Conservation (phyloP, 2,888 invertebrate genomes). For the Leucophora obtusa region DNA sequence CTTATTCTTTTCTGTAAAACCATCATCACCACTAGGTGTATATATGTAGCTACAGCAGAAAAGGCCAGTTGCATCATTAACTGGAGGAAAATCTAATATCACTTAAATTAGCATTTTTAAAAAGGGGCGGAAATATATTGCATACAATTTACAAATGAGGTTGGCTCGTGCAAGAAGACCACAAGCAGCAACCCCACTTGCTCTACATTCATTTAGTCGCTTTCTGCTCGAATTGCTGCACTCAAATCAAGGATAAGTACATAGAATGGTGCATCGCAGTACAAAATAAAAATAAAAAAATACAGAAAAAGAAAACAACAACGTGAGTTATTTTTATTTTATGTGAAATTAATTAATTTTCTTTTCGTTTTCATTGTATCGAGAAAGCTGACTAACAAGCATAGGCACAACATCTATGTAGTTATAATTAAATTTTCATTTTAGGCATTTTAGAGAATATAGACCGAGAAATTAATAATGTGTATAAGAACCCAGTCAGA, state of each 20-base stretch:
- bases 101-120: conserved; percentile 66
- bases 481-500: too few species aligned
- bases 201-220: conserved; percentile 62
- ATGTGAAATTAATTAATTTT: conserved; percentile 66
- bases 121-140: conserved; percentile 38
- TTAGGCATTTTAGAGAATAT: conserved; percentile 30
- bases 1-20: conserved; percentile 12
- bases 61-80: conserved; percentile 64
- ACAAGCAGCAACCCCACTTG: conserved; percentile 53
- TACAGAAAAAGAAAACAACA: conserved; percentile 41
- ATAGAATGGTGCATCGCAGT: conserved; percentile 53
- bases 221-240: conserved; percentile 61
- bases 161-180: conserved; percentile 38
- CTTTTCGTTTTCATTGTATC: conserved; percentile 9
- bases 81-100: conserved; percentile 66
- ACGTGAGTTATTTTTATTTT: conserved; percentile 61
- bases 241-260: conserved; percentile 60
- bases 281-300: too few species aligned
- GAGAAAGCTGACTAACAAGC: conserved; percentile 23
- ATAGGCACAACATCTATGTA: conserved; percentile 12
- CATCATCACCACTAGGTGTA: conserved; percentile 25
- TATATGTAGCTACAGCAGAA: conserved; percentile 42
- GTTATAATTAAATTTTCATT: conserved; percentile 34
- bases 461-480: conserved; percentile 9
- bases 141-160: conserved; percentile 23